Base-by-base conservation (phyloP, 1,140 invertebrate genomes). In the Aphelinus certus region DNA sequence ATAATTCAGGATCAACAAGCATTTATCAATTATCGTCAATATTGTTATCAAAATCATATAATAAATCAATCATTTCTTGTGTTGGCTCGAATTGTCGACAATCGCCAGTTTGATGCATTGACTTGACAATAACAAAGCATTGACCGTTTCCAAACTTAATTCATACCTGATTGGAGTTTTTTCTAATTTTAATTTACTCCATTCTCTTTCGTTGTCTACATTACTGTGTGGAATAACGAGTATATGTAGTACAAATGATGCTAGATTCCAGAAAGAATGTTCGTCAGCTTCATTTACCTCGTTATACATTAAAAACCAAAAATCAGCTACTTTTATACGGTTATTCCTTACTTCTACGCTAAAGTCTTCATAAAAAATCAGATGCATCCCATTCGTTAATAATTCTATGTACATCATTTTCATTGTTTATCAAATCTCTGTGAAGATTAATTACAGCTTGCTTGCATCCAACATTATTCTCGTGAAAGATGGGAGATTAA, bases 141-240 rank as follows among this genome's bases (percentile, higher is more conserved):
- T 66, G 3, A 74, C 49, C 9, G 73, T 72, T 4, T 10, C 1
- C 6, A 60, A 62, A 45, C 60, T 4, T 10, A 77, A 66, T 57
- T 58, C 53, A 61, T 78, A 76, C n/a, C 74, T 53, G n/a, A 48
- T 45, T 65, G 71, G 67, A 1, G 77, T 78, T 63, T 78, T 78
- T 3, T 62, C 43, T 70, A 72, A 63, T 72, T 78, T 78, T 49
- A 73, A 49, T 61, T 66, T 48, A 56, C 65, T 76, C 57, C 71
- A 78, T 42, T 73, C 46, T 53, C 74, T 47, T 26, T 78, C 73
- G 9, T 69, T 61, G 4, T 63, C 56, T 3, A 70, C 74, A 58
- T 78, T 78, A 51, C 70, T 70, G 58, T 76, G 74, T 42, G 77
- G 77, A 5, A 76, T 53, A n/a, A 63, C 65, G 7, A 76, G 7